These are phyloP conservation scores for Epinephelus malabaricus DNA, from an alignment of 2,797 vertebrate species.

Conservation along the genomic window DNA sequence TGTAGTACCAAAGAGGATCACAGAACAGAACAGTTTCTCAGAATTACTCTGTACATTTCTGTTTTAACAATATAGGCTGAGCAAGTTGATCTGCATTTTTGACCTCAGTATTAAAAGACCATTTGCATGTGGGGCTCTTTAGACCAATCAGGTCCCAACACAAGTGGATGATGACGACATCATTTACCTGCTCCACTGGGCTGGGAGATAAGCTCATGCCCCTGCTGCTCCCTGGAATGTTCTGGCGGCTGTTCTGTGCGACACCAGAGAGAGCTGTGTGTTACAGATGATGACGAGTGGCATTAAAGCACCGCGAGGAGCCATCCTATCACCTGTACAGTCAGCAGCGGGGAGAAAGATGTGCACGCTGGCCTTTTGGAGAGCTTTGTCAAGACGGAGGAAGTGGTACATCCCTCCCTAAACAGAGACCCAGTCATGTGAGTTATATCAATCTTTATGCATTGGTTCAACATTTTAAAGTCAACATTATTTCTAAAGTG, in stretches of 20 bases:
- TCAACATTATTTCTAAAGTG: neutral
- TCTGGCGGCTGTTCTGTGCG: constrained; percentile 71
- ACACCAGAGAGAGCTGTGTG: constrained; percentile 71
- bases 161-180: constrained; percentile 79
- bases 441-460: neutral
- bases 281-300: constrained; percentile 73
- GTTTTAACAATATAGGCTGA: constrained; percentile 1
- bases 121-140: constrained; percentile 54
- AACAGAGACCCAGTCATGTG: neutral
- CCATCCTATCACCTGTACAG: constrained; percentile 71
- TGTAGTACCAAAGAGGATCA: constrained; percentile 16
- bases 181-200: constrained; percentile 84
- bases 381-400: constrained; percentile 48
- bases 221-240: constrained; percentile 79
- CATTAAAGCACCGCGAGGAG: constrained; percentile 68
- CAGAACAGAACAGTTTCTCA: constrained; percentile 12
- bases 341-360: constrained; percentile 54
- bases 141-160: constrained; percentile 65
- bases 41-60: constrained; percentile 16
- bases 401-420: neutral
- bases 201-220: constrained; percentile 80
- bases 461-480: constrained; percentile 6
- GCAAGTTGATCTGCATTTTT: constrained; percentile 40
- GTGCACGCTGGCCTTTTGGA: constrained; percentile 43
- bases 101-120: constrained; percentile 45